phyloP scores from a whole-genome alignment of 2,113 vertebrate species.

The Pterocles gutturalis region DNA sequence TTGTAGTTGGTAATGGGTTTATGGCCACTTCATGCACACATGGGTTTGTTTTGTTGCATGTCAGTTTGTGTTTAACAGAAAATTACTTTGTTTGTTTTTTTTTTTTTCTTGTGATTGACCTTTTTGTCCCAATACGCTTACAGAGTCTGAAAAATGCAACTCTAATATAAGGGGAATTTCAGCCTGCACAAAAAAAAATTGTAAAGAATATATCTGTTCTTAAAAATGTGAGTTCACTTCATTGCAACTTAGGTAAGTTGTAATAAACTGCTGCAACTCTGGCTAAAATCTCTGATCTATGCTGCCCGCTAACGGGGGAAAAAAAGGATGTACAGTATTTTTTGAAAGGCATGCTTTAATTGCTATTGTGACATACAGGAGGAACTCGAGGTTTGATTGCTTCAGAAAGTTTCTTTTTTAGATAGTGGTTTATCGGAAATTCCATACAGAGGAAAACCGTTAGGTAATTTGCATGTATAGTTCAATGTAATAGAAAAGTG shows the following conservation, averaged over 20 bases:
- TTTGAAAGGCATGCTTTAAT: background rate
- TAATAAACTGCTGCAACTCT: background rate
- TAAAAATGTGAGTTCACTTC: background rate
- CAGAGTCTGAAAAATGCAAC: background rate
- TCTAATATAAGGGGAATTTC: background rate
- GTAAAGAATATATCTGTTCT: background rate
- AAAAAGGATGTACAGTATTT: background rate
- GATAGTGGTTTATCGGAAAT: constrained; percentile 28
- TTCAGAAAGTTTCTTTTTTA: constrained; percentile 43
- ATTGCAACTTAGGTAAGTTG: background rate
- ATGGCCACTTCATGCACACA: background rate
- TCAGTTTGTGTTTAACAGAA: background rate
- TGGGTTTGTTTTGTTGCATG: background rate
- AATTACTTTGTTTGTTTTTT: background rate
- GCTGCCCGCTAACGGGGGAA: background rate
- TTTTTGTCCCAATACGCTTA: background rate
- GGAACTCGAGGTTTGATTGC: background rate
- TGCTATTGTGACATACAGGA: background rate
- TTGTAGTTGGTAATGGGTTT: background rate
- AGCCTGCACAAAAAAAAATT: background rate
- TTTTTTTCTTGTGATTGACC: background rate
- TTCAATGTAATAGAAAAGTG: constrained; percentile 44
- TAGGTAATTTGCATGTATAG: constrained; percentile 57
- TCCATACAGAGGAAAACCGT: constrained; percentile 27
- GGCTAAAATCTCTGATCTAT: background rate